Percentiles rank a stretch among this genome's conserved stretches.
phyloP scores from a whole-genome alignment of 2,797 vertebrate genomes.

The Lepilemur ruficaudatus region DNA sequence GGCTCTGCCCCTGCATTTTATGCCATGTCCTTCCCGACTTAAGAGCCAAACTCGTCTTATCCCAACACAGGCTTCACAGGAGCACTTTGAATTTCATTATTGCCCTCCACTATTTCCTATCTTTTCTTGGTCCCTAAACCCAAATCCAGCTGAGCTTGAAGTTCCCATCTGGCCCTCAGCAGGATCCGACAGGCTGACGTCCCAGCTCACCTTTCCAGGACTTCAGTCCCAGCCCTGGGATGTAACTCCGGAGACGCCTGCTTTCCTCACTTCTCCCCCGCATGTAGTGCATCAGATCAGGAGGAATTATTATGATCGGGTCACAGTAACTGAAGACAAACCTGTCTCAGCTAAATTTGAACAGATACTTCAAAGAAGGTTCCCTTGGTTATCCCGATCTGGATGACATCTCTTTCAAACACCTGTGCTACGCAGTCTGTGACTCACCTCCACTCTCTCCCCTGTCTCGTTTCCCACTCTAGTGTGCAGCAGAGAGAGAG shows the following conservation, averaged over 20 bases:
- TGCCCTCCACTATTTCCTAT: neutral
- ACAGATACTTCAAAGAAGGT: neutral
- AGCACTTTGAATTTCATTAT: neutral
- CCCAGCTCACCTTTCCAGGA: neutral
- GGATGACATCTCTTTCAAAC: neutral
- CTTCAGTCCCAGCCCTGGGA: neutral
- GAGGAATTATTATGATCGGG: neutral
- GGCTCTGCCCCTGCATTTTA: neutral
- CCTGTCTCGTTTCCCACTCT: neutral
- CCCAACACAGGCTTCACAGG: neutral
- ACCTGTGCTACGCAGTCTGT: neutral
- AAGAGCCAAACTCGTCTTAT: neutral
- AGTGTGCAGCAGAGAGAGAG: neutral
- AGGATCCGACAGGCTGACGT: neutral
- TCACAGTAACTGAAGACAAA: neutral
- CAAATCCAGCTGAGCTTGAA: neutral
- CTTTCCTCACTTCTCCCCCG: neutral
- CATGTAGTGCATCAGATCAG: too few species aligned
- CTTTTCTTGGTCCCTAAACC: neutral
- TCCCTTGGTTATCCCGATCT: neutral
- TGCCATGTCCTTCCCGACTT: neutral
- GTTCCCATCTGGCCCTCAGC: neutral
- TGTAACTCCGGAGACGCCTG: neutral
- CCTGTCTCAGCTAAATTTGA: neutral
- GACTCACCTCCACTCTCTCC: neutral